Base-by-base conservation (phyloP, 2,888 invertebrate genomes). In the Cetonia aurata region DNA sequence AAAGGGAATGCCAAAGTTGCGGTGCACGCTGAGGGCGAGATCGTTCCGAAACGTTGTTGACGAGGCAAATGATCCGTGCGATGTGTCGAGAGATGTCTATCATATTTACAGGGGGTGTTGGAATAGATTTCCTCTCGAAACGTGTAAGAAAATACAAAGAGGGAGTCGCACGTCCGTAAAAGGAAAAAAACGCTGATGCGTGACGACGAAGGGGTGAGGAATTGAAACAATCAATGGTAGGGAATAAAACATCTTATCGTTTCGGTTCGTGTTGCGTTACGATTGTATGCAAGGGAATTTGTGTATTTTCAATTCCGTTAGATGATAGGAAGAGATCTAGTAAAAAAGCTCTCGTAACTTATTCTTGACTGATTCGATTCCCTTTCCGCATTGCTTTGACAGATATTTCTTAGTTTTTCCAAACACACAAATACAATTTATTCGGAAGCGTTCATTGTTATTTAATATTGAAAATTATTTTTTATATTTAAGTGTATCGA, bases 191-290 rank as follows among this genome's bases (percentile, higher is more conserved):
- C 62, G 62, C 62, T 65, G 62, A 65, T 50, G 62, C 62, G 50
- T 65, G 62, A 50, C 50, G 62, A 37, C 37, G 62, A 65, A 50
- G 62, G 62, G 50, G 37, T 65, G 62, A 65, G 62, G 62, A 65
- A 65, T 65, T 65, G 62, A 65, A 65, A 65, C 62, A 65, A 65
- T 65, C 62, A 65, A 65, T 65, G 62, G 62, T 17, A 33, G 50
- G 37, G 62, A 65, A 65, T 65, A 65, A 65, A 65, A 50, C 50
- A 65, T 65, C 50, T 52, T 65, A 65, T 65, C 50, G 50, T 50
- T 65, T 50, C 37, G 50, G 50, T 60, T 60, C 25, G 25, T 31
- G 31, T 31, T 31, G 60, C 41, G 52, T 52, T 65, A 65, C 50
- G 62, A 25, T 65, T 50, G 50, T 17, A 50, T 52, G 17, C 37